Base-by-base conservation (phyloP, 2,888 invertebrate genomes). In the Scelioninae gen. 2 region DNA sequence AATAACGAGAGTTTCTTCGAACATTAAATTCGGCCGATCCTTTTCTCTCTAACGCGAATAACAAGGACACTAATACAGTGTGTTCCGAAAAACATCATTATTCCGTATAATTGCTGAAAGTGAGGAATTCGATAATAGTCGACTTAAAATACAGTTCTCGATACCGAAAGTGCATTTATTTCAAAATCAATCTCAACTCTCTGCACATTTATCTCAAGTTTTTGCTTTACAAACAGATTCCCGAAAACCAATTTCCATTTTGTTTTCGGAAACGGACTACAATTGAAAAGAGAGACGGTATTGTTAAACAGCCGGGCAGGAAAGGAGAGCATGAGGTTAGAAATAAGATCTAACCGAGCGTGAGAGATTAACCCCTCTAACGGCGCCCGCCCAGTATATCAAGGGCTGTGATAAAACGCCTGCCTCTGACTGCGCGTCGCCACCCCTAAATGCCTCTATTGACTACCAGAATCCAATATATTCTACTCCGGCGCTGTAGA, bases 351-450 rank as follows among this genome's bases (percentile, higher is more conserved):
- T 85, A 86, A 85, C 86, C 84, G 85, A 86, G 82, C 85, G 85
- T 85, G 82, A 86, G 86, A 86, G 86, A 86, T 86, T 86, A 86
- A 86, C 83, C 85, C 84, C 84, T 84, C 84, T 82, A 84, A 84
- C 82, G 82, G 82, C 81, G 81, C 80, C 83, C 83, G 84, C 83
- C 84, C 85, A 84, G 84, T 84, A 85, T 85, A 86, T 86, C 85
- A 86, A 84, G 81, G 78, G 79, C 77, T 77, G 82, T 85, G 85
- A 85, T 85, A 85, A 85, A 86, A 85, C 82, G 84, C 80, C 83
- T 79, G 81, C 79, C 83, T 81, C 81, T 80, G 82, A 78, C 83
- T 81, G 81, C 78, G 80, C 81, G 81, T 83, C 80, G 81, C 83
- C 83, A 82, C 84, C 84, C 84, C 85, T 82, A 83, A 83, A 84